Conservation (phyloP, 2,113 vertebrate species). For the Macquaria australasica region DNA sequence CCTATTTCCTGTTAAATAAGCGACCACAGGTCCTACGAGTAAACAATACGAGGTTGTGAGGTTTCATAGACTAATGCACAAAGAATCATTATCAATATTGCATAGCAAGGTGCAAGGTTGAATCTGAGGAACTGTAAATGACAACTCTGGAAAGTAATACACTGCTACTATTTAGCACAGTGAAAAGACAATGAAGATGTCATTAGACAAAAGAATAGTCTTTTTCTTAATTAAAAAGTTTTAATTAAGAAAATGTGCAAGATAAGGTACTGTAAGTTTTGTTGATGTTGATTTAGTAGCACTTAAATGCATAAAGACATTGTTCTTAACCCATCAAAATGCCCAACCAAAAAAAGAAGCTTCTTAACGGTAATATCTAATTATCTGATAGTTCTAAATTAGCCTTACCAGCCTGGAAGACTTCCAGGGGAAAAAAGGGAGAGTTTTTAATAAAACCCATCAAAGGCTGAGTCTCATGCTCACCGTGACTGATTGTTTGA, state of each 20-base stretch:
- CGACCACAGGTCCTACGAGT: conserved; percentile 12
- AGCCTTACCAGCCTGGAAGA: not conserved
- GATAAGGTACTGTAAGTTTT: not conserved
- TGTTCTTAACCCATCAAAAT: not conserved
- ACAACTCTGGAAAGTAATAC: not conserved
- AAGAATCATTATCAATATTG: not conserved
- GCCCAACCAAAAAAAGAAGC: not conserved
- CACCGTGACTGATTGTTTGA: conserved; percentile 34
- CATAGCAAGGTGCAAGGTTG: not conserved
- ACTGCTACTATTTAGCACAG: not conserved
- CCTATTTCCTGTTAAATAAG: conserved; percentile 42
- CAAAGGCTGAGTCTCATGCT: conserved; percentile 19
- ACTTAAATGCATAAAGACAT: not conserved
- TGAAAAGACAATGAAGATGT: not conserved
- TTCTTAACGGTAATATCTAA: conserved; percentile 7
- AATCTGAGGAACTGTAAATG: not conserved
- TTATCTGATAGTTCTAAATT: conserved; percentile 21
- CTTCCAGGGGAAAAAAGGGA: not conserved
- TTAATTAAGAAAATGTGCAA: not conserved
- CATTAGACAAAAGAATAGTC: not conserved
- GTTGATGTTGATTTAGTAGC: not conserved
- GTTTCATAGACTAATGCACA: not conserved
- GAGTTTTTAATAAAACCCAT: conserved; percentile 41
- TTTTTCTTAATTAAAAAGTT: too few species aligned
- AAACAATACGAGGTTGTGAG: conserved; percentile 20